These are phyloP conservation scores for Cataglyphis rosenhaueri DNA, from an alignment of 2,888 invertebrate species.

Conservation along the genomic window DNA sequence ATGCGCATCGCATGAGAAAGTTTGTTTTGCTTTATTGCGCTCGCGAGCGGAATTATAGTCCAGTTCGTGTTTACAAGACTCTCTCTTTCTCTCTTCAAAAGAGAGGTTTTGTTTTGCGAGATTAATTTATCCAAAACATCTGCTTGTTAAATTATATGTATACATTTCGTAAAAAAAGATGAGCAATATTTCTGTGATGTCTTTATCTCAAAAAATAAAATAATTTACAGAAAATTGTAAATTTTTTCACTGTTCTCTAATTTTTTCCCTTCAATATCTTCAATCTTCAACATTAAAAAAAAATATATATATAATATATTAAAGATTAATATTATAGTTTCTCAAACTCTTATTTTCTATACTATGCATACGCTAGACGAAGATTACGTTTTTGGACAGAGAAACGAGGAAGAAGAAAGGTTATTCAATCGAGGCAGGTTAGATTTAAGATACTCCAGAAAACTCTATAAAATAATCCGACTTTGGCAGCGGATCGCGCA, in stretches of 20 bases:
- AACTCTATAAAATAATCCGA: constrained; percentile 79
- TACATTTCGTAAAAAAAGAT: background rate
- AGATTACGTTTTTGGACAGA: constrained; percentile 40
- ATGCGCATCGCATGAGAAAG: constrained; percentile 29
- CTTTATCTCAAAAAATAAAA: background rate
- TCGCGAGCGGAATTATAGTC: constrained; percentile 26
- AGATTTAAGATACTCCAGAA: constrained; percentile 71
- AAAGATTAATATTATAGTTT: constrained; percentile 7
- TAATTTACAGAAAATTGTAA: background rate
- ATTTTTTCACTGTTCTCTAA: background rate
- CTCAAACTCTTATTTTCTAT: constrained; percentile 26
- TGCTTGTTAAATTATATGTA: background rate
- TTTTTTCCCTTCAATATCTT: background rate
- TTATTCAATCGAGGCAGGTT: constrained; percentile 74
- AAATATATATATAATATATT: background rate
- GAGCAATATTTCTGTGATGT: background rate
- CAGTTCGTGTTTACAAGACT: background rate
- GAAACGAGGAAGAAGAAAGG: constrained; percentile 65
- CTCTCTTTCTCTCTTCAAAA: background rate
- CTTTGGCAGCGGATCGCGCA: constrained; percentile 72
- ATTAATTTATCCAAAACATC: background rate
- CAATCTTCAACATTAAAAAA: background rate
- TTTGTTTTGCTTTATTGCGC: constrained; percentile 20
- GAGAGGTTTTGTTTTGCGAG: background rate
- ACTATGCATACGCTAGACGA: background rate